Evolutionary conservation across 2,888 invertebrate genomes (phyloP).

Genomic region (Xestia c-nigrum): DNA sequence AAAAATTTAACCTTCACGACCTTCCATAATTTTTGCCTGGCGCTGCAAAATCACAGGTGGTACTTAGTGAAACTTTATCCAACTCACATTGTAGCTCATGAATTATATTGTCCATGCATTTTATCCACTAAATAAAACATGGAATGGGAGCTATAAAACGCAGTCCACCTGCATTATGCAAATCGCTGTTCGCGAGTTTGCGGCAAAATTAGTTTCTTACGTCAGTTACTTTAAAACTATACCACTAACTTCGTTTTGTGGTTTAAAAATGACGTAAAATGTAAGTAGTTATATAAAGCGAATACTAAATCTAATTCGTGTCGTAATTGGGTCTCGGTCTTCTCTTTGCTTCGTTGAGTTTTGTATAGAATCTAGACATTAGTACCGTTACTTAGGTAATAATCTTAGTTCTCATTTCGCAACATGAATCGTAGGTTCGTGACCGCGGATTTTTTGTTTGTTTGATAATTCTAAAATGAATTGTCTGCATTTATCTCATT

Average conservation of each 20-base stretch:
- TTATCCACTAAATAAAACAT: constrained; percentile 58
- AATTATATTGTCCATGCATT: constrained; percentile 50
- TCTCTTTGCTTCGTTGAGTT: constrained; percentile 32
- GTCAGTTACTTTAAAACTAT: constrained; percentile 43
- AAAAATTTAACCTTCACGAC: constrained; percentile 1
- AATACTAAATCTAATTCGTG: constrained; percentile 25
- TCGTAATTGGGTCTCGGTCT: constrained; percentile 40
- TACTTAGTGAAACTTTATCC: constrained; percentile 36
- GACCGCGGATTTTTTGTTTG: constrained; percentile 43
- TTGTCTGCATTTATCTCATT: constrained; percentile 58
- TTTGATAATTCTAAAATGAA: constrained; percentile 46
- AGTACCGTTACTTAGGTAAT: constrained; percentile 37
- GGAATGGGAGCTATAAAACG: constrained; percentile 47
- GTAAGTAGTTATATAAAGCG: constrained; percentile 29
- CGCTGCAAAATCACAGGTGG: constrained; percentile 37
- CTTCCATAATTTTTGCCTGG: constrained; percentile 16
- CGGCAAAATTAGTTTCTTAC: constrained; percentile 64
- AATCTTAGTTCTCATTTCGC: constrained; percentile 34
- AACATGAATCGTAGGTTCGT: constrained; percentile 29
- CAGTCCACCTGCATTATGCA: constrained; percentile 72
- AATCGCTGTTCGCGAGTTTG: constrained; percentile 65
- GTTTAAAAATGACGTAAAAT: constrained; percentile 35
- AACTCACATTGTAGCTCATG: constrained; percentile 20
- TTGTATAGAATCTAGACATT: constrained; percentile 28
- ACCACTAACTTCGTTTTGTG: constrained; percentile 28